Evolutionary conservation across 1,140 invertebrate genomes (phyloP).

Genomic region (Trissolcus basalis): DNA sequence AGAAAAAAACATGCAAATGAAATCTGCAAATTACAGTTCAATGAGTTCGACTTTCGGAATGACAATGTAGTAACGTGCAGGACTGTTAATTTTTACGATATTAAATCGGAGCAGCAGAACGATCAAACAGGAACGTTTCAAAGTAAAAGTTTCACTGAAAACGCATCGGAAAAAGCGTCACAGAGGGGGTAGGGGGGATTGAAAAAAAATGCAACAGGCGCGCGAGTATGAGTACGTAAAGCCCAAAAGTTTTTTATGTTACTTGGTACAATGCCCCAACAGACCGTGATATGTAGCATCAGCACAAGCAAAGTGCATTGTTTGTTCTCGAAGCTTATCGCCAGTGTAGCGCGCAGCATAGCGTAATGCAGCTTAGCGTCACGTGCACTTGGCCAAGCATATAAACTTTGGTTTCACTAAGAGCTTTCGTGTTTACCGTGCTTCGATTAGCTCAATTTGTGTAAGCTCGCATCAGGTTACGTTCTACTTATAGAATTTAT

Average conservation of each 20-base stretch:
- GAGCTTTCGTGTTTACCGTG: slow-evolving; percentile 57
- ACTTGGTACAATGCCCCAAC: slow-evolving; percentile 43
- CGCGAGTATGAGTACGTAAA: slow-evolving; percentile 45
- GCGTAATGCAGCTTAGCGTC: slow-evolving; percentile 58
- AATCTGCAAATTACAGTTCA: slow-evolving; percentile 25
- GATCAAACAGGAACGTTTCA: neutral
- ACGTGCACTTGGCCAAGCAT: slow-evolving; percentile 59
- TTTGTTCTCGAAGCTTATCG: slow-evolving; percentile 60
- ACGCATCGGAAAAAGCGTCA: neutral
- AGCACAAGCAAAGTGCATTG: slow-evolving; percentile 61
- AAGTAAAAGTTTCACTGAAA: neutral
- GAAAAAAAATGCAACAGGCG: slow-evolving; percentile 49
- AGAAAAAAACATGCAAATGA: neutral
- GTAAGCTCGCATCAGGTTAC: slow-evolving; percentile 55
- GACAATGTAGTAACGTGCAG: slow-evolving; percentile 18
- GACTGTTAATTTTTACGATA: slow-evolving; percentile 37
- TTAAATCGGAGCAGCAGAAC: slow-evolving; percentile 10
- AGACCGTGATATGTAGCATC: slow-evolving; percentile 58
- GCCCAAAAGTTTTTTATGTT: slow-evolving; percentile 49
- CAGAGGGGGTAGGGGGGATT: neutral
- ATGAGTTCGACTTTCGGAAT: slow-evolving; percentile 21
- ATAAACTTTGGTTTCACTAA: slow-evolving; percentile 61
- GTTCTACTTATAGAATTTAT: slow-evolving; percentile 56
- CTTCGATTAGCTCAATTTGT: slow-evolving; percentile 60
- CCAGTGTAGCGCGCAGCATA: slow-evolving; percentile 51